Conservation (phyloP, 2,888 invertebrate species). For the Patella caerulea region DNA sequence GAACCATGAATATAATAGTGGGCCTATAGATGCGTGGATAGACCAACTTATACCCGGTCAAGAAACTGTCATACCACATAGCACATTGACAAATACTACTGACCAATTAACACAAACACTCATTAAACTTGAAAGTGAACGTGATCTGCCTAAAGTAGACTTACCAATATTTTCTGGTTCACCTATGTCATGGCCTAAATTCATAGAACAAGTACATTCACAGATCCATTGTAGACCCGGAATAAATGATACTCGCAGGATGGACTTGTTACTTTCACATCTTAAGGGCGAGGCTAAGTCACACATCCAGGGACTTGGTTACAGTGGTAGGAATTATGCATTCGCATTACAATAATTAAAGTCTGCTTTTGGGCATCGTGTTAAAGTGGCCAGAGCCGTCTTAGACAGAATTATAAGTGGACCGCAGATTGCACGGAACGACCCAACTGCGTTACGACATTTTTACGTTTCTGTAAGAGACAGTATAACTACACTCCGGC, state of each 20-base stretch:
- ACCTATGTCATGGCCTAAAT: not conserved
- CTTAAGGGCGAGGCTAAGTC: not conserved
- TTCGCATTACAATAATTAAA: not conserved
- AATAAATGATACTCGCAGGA: not conserved
- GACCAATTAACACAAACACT: not conserved
- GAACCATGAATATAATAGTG: not conserved
- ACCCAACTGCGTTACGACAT: not conserved
- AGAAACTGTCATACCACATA: not conserved
- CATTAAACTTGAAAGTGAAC: conserved; percentile 13
- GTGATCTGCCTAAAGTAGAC: conserved; percentile 9
- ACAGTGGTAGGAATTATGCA: not conserved
- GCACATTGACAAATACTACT: not conserved
- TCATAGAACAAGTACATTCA: not conserved
- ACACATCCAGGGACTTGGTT: not conserved
- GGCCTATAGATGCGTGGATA: conserved; percentile 17
- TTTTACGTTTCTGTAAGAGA: not conserved
- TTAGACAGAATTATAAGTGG: not conserved
- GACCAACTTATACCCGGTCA: conserved; percentile 7
- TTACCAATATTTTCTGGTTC: not conserved
- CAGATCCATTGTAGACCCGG: not conserved
- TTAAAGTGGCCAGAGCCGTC: not conserved
- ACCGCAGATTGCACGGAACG: not conserved
- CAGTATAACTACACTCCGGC: not conserved
- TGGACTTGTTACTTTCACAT: not conserved
- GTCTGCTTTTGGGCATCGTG: not conserved